Evolutionary conservation across 2,888 invertebrate species (phyloP).

Genomic region (Nomada lathburiana): DNA sequence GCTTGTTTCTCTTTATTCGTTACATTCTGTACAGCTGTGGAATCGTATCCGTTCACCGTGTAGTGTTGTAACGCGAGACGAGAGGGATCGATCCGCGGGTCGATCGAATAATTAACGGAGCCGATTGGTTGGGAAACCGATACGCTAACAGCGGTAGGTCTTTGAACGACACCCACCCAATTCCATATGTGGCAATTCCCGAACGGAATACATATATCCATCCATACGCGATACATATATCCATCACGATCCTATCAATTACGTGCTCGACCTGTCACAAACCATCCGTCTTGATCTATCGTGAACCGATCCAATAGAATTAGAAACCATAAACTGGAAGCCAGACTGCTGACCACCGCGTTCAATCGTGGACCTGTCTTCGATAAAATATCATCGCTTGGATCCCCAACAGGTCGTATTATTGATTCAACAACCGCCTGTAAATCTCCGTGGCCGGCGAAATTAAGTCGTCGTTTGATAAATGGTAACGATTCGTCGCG

Average conservation of each 20-base stretch:
- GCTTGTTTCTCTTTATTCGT: constrained; percentile 46
- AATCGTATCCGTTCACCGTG: constrained; percentile 47
- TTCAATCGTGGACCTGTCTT: constrained; percentile 62
- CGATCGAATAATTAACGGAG: constrained; percentile 54
- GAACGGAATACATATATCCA: constrained; percentile 43
- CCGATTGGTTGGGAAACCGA: constrained; percentile 63
- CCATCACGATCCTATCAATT: constrained; percentile 70
- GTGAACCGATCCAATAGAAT: constrained; percentile 64
- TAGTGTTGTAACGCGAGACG: constrained; percentile 48
- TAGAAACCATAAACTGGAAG: constrained; percentile 62
- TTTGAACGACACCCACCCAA: constrained; percentile 50
- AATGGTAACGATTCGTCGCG: constrained; percentile 54
- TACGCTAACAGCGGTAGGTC: constrained; percentile 36
- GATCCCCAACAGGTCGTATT: constrained; percentile 53
- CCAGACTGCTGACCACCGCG: constrained; percentile 20
- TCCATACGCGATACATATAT: constrained; percentile 52
- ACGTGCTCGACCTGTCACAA: constrained; percentile 63
- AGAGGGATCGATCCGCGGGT: constrained; percentile 56
- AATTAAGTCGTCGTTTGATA: constrained; percentile 69
- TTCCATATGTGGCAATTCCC: constrained; percentile 58
- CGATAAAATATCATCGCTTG: constrained; percentile 68
- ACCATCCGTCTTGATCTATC: constrained; percentile 69
- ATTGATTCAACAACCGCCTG: constrained; percentile 62
- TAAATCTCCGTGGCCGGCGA: constrained; percentile 57
- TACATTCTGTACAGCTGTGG: constrained; percentile 39